Evolutionary conservation across 1,140 invertebrate species (phyloP).

Genomic region (Heterodera carotae): DNA sequence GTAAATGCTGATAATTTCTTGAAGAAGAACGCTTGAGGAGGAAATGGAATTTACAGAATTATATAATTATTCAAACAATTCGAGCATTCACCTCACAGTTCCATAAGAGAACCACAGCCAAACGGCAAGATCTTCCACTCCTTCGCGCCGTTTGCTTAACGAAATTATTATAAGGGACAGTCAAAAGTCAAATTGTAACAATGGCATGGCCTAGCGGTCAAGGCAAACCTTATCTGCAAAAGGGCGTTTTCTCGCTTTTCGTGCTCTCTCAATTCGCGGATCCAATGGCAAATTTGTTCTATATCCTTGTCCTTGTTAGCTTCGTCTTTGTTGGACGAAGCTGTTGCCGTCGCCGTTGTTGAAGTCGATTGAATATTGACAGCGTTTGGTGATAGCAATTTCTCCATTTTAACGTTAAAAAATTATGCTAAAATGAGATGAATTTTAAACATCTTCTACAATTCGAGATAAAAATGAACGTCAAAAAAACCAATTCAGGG

Average conservation of each 20-base stretch:
- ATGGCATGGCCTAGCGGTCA: background rate
- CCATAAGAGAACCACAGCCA: constrained; percentile 99
- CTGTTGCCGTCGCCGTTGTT: constrained; percentile 15
- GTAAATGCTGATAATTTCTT: constrained; percentile 90
- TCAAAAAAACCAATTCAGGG: too few species aligned
- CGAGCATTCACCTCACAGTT: constrained; percentile 73
- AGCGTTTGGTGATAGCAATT: constrained; percentile 24
- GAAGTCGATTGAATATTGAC: background rate
- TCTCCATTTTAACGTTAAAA: constrained; percentile 16
- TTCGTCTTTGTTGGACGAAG: constrained; percentile 26
- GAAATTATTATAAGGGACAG: too few species aligned
- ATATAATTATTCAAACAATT: too few species aligned
- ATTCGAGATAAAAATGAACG: too few species aligned
- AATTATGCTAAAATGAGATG: background rate
- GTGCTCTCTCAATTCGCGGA: constrained; percentile 88
- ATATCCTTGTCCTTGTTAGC: constrained; percentile 22
- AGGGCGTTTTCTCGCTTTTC: constrained; percentile 93
- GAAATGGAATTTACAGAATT: background rate
- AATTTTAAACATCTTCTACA: background rate
- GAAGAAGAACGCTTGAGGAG: constrained; percentile 77
- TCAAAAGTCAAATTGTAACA: too few species aligned
- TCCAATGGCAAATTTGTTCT: constrained; percentile 70
- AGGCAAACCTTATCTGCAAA: constrained; percentile 78
- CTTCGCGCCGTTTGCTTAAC: constrained; percentile 90
- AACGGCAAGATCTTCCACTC: constrained; percentile 89